Base-by-base conservation (phyloP, 2,888 invertebrate genomes). In the Lymantria monacha region DNA sequence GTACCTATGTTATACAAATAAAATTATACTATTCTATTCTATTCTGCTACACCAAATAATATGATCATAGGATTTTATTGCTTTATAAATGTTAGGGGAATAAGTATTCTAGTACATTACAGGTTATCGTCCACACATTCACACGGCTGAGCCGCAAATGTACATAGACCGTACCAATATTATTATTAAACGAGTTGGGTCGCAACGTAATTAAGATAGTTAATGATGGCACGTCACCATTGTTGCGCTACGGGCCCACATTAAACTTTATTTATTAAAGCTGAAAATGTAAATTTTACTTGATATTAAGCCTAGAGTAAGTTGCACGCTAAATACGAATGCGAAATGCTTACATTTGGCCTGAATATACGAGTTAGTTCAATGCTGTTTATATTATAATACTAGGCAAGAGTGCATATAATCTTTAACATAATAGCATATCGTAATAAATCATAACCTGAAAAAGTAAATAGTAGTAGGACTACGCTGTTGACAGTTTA, bases 201-300 rank as follows among this genome's bases (percentile, higher is more conserved):
- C 49, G 54, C 56, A 52, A 50, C 49, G 53, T 63, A 62, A 66
- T 69, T 62, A 55, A 61, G 58, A 63, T 56, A 56, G 64, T 63
- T 70, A 67, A 70, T 69, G 61, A 65, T 59, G 57, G 61, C 51
- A 46, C 48, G 46, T 13, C 46, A 46, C 55, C 38, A 7, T 38
- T 57, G 61, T 60, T 41, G 36, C 46, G 45, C 51, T 53, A 54
- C 55, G 55, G 13, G 43, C 51, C 55, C 58, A 59, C 60, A 54
- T 66, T 64, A 59, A 52, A 59, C 51, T 61, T n/a, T 62, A 63
- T 59, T 66, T 58, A 68, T 69, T 63, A 63, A 60, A 38, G 52
- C 43, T 61, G 47, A 53, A 66, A 62, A 63, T 62, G 49, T 61
- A 49, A 53, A 46, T 56, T 61, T 51, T 49, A 55, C 30, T 52